Base-by-base conservation (phyloP, 2,797 vertebrate species). In the Periophthalmus magnuspinnatus region DNA sequence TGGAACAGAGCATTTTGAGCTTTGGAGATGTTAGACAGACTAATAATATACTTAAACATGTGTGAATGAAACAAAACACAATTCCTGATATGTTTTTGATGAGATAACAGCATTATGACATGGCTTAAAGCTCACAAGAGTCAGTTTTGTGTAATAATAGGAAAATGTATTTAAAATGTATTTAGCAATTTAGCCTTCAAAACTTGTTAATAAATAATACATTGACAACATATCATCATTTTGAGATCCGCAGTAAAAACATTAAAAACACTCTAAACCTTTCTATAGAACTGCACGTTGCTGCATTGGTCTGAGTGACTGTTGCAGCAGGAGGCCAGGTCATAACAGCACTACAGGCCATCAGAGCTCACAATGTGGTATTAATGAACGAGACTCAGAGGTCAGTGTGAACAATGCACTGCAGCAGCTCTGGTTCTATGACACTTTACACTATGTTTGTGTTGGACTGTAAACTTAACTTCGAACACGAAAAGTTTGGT, bases 191-290 rank as follows among this genome's bases (percentile, higher is more conserved):
- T 45, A 45, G 11, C 17, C n/a, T n/a, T 2, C 2, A n/a, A 52
- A 50, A 19, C 48, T 9, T n/a, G 19, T n/a, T n/a, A 4, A 50
- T 50, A 50, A 50, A 7, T 2, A 41, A 41, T 11, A n/a, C 5
- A 50, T 9, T 50, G 2, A 50, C 50, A n/a, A 50, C 19, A 50
- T n/a, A n/a, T n/a, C n/a, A n/a, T 50, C 13, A 16, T 14, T 16
- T 3, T 45, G 41, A 14, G 45, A 38, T 11, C 32, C 22, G 48
- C 60, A 65, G 36, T 38, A 14, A 45, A 14, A 58, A 63, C 34
- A 69, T 21, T 67, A 72, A 75, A 38, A 21, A 48, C 47, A 47
- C 10, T n/a, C n/a, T n/a, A 22, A 33, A 47, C 66, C 22, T 56
- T 22, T 73, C 60, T 45, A 24, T 38, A 36, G 13, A 56, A 8